phyloP scores from a whole-genome alignment of 2,888 invertebrate species.

The Alentia gelatinosa region DNA sequence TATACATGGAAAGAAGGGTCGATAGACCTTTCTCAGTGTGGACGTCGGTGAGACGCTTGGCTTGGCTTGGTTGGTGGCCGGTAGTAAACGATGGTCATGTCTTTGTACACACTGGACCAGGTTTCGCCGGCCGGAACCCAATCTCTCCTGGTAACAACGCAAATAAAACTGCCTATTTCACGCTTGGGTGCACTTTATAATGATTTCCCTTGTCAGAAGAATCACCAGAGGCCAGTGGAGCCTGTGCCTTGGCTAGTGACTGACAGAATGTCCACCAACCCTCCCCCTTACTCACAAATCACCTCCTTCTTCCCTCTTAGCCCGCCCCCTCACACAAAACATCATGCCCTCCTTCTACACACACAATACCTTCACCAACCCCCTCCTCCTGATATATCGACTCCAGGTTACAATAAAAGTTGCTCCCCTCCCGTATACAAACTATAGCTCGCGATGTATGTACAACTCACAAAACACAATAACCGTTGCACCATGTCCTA shows the following conservation, averaged over 20 bases:
- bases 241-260: not conserved
- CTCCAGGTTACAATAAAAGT: no score
- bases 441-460: no score
- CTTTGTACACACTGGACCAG: not conserved
- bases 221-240: not conserved
- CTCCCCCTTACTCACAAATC: not conserved
- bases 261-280: not conserved
- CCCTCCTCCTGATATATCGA: no score
- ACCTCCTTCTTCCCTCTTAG: not conserved
- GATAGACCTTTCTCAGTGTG: no score
- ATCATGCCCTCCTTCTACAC: no score
- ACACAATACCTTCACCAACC: no score
- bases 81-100: not conserved
- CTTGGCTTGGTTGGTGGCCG: not conserved
- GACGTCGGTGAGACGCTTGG: not conserved
- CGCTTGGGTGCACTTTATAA: not conserved
- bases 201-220: not conserved
- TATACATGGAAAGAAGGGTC: no score
- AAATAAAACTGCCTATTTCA: conserved; percentile 17
- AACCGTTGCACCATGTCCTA: no score
- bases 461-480: no score
- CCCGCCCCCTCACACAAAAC: no score
- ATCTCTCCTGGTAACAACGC: not conserved
- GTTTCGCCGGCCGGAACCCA: not conserved
- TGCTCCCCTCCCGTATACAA: no score